Percentiles rank a stretch among this genome's conserved stretches.
phyloP scores from a whole-genome alignment of 2,113 vertebrate genomes.

The Marmota monax region DNA sequence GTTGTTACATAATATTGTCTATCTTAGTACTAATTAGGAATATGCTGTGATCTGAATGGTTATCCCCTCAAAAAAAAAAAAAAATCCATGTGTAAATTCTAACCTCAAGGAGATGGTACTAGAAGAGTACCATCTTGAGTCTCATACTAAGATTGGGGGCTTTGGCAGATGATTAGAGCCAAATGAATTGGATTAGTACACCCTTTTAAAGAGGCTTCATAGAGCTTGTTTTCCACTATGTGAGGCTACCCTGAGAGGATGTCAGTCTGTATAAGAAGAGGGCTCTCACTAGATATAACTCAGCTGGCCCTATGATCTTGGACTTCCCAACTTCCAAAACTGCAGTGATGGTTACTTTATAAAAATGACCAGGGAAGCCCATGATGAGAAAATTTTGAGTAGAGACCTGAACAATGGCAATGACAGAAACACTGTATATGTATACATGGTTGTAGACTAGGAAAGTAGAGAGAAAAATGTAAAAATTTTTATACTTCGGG shows the following conservation, averaged over 20 bases:
- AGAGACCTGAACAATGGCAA: neutral
- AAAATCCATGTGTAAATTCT: neutral
- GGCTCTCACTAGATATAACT: neutral
- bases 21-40: neutral
- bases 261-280: neutral
- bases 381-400: neutral
- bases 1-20: neutral
- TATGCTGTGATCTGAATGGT: neutral
- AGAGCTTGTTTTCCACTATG: neutral
- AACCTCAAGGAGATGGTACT: neutral
- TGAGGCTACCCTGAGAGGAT: neutral
- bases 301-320: neutral
- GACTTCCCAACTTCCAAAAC: neutral
- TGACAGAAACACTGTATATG: too few species aligned
- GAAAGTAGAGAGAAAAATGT: neutral
- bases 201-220: neutral
- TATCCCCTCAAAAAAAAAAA: too few species aligned
- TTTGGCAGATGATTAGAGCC: neutral
- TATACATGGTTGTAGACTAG: neutral
- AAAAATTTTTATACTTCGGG: neutral
- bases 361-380: neutral
- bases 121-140: neutral
- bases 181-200: too few species aligned
- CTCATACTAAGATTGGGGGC: neutral
- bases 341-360: neutral